These are phyloP conservation scores for Mionectes olivaceus DNA, from an alignment of 2,797 vertebrate species.

Conservation along the genomic window DNA sequence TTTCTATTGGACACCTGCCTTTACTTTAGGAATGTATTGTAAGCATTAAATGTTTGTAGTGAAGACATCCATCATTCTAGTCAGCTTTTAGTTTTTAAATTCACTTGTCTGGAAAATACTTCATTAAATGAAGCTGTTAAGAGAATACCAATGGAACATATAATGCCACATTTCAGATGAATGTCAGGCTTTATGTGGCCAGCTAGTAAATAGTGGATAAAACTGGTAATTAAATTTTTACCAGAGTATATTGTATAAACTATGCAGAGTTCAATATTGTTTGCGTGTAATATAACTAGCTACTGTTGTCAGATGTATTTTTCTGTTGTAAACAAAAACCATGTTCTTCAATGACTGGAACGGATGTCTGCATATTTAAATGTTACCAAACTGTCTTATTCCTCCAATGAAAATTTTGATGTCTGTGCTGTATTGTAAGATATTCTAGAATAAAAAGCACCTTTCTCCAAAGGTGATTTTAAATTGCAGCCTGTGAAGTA, in stretches of 20 bases:
- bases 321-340: conserved; percentile 91
- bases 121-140: conserved; percentile 79
- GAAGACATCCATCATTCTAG: conserved; percentile 80
- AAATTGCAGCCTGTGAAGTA: conserved; percentile 81
- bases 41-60: conserved; percentile 80
- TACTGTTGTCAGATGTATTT: conserved; percentile 93
- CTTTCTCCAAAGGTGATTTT: conserved; percentile 82
- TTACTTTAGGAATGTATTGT: conserved; percentile 89
- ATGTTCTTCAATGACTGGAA: conserved; percentile 88
- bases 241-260: conserved; percentile 94
- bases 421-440: conserved; percentile 83
- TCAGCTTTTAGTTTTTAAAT: conserved; percentile 80
- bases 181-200: conserved; percentile 97
- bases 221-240: conserved; percentile 89
- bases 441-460: conserved; percentile 78
- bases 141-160: conserved; percentile 78
- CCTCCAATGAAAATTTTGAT: conserved; percentile 76
- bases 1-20: conserved; percentile 87
- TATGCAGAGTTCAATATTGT: conserved; percentile 94
- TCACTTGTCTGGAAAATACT: conserved; percentile 77
- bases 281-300: conserved; percentile 92
- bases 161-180: conserved; percentile 90
- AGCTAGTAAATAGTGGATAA: conserved; percentile 88
- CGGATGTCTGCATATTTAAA: conserved; percentile 86
- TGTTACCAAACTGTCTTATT: conserved; percentile 85